Evolutionary conservation across 2,113 vertebrate species (phyloP), one percentile per base, ranked within the genome.

Genomic region (Phylloscopus whistleri): DNA sequence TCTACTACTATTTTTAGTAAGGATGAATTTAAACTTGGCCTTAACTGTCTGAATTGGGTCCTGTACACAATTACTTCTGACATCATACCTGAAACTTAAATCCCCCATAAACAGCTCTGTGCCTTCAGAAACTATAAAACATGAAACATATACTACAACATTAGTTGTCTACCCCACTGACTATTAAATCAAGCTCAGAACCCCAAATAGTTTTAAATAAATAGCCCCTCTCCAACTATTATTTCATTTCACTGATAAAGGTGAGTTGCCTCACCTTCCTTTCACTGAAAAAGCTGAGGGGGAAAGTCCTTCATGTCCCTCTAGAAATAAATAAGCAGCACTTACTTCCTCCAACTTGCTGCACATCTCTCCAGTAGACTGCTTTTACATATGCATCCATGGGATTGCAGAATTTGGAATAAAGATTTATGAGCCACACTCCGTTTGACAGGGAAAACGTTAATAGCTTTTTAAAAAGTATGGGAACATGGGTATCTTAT

Each of bases 311-410:
- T 46, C 18, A 11, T 16, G 74, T 30, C 16, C 24, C 46, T 49
- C 16, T 19, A 37, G 26, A 58, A 74, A 88, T 31, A 82, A 82
- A 21, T 44, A 88, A 18, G 7, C 17, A 89, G 17, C 16, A n/a
- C 17, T 86, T 76, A 21, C 33, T 86, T 89, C 63, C 46, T 74
- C 39, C 26, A 18, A 9, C 43, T 77, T 77, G 46, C 48, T 70
- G 31, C 80, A 62, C 26, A 58, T 11, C 12, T 62, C 37, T 64
- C 59, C 46, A 35, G 10, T 2, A 35, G 12, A 46, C 16, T 72
- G 20, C 10, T 52, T 84, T 79, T 79, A 82, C 18, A 33, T 13
- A 30, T 0, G 2, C 49, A 93, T 26, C 13, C 0, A 0, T 0
- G 2, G 11, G 19, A 22, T 7, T 76, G 41, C 16, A 73, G 49